Percentiles rank a stretch among this genome's conserved stretches.
Conservation (phyloP, 2,888 invertebrate genomes). For the Ophion obscuratus region DNA sequence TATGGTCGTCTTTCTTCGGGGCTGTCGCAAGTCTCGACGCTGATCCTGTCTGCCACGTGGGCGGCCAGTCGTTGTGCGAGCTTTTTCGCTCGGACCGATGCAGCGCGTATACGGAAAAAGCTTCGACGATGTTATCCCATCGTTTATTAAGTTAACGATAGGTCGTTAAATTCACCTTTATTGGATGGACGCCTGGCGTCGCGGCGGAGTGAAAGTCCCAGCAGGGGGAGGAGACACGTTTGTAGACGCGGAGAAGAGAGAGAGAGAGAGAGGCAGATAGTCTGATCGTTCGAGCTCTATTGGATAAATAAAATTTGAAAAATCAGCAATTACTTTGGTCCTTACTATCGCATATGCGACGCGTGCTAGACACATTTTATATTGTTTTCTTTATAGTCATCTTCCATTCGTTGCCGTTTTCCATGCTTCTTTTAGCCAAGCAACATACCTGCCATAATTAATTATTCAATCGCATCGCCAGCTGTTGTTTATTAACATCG, state of each 20-base stretch:
- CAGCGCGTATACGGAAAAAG: constrained; percentile 45
- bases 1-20: constrained; percentile 10
- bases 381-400: constrained; percentile 16
- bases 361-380: constrained; percentile 47
- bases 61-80: constrained; percentile 28
- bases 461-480: constrained; percentile 7
- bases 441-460: background rate
- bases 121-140: constrained; percentile 77
- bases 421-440: background rate
- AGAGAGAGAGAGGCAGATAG: constrained; percentile 36
- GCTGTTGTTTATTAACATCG: background rate
- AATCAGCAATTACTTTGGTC: constrained; percentile 4
- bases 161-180: constrained; percentile 80
- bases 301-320: constrained; percentile 42
- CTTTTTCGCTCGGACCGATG: background rate
- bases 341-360: constrained; percentile 6
- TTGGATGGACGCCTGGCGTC: constrained; percentile 77
- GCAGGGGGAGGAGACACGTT: too few relatives aligned
- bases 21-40: background rate
- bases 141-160: constrained; percentile 82
- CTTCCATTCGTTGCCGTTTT: background rate
- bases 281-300: constrained; percentile 6
- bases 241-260: background rate
- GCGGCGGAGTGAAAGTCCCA: constrained; percentile 34
- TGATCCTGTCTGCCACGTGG: constrained; percentile 1